Base-by-base conservation (phyloP, 2,888 invertebrate genomes). In the Halictus ligatus region DNA sequence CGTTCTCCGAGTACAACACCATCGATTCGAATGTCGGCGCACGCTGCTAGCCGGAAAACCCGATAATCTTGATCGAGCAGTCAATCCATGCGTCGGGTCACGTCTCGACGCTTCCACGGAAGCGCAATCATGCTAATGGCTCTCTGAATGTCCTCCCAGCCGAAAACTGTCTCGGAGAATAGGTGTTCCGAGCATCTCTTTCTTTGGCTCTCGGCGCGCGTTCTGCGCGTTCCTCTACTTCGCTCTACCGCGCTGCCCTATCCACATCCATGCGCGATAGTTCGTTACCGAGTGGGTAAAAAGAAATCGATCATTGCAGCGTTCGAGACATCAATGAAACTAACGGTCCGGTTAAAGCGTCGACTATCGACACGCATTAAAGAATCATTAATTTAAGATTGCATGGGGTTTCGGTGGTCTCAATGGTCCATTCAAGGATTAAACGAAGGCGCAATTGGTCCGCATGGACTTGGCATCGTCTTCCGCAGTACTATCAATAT, bases 11-110 rank as follows among this genome's bases (percentile, higher is more conserved):
- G n/a, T 43, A 54, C 54, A 54, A 54, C 54, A 21, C 35, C 69
- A 69, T 69, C 69, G 69, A 69, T 69, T 69, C 69, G 40, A 40
- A 69, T 43, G 43, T 40, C 69, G 43, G 40, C 43, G 40, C 69
- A 69, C 67, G 40, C 64, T 15, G 25, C 25, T 13, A 10, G 35
- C 69, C 69, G 69, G 69, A 69, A 69, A 69, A 69, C 21, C 69
- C 69, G 69, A 69, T 69, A 64, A 69, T 40, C 69, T 21, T 43
- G n/a, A 69, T 69, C 69, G 69, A 12, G 69, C n/a, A 43, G 10
- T 69, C 21, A 12, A 69, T 21, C 69, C 12, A 43, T n/a, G 40
- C 69, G 40, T 69, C 40, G 21, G 2, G 8, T 54, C 21, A 21
- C 21, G 7, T 54, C 54, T n/a, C 54, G 54, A 54, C 54, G 54